Evolutionary conservation across 2,888 invertebrate species (phyloP).

Genomic region (Physocephala rufipes): DNA sequence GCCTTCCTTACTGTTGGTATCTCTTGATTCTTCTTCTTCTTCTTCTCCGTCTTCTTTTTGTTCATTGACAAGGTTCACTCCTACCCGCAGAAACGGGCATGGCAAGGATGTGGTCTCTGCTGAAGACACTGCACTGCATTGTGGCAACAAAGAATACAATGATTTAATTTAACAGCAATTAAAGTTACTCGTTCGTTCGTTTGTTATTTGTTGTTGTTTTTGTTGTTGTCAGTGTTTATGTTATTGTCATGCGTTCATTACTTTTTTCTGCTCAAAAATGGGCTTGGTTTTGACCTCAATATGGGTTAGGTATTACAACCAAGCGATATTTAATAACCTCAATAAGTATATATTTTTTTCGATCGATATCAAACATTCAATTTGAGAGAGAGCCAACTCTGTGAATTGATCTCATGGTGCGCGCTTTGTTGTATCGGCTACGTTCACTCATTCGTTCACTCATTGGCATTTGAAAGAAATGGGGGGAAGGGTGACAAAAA

Average conservation of each 20-base stretch:
- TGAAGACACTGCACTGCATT: not conserved
- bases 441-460: no score
- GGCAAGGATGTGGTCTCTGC: not conserved
- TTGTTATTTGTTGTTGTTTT: slow-evolving; percentile 46
- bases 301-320: no score
- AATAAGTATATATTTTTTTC: no score
- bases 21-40: not conserved
- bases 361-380: no score
- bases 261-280: slow-evolving; percentile 16
- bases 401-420: no score
- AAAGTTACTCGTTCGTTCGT: slow-evolving; percentile 43
- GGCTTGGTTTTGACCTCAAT: slow-evolving; percentile 17
- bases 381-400: no score
- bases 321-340: no score
- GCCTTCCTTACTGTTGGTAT: slow-evolving; percentile 26
- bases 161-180: slow-evolving; percentile 54
- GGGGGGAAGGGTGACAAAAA: no score
- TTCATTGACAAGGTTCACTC: not conserved
- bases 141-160: slow-evolving; percentile 25
- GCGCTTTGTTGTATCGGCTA: no score
- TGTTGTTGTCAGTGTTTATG: slow-evolving; percentile 42
- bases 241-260: slow-evolving; percentile 8
- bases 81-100: not conserved
- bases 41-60: no score
- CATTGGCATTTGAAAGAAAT: no score